Base-by-base conservation (phyloP, 1,140 invertebrate species). In the Drosophila carrolli region DNA sequence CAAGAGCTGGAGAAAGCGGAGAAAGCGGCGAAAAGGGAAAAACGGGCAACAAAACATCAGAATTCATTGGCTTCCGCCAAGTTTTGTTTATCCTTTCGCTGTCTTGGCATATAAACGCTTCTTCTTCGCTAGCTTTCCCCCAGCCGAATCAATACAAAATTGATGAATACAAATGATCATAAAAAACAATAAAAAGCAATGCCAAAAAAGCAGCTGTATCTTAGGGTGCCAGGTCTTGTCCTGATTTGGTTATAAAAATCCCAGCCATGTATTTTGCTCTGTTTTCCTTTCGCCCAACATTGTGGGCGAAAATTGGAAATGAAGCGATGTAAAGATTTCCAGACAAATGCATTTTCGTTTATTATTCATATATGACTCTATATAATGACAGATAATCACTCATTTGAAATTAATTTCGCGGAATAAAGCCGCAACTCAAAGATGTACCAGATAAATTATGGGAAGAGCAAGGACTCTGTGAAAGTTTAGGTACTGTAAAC, bases 161-260 rank as follows among this genome's bases (percentile, higher is more conserved):
- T 90, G 86, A 90, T 90, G 82, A 90, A 90, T 90, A 90, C 79
- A 86, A 86, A 90, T 90, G 86, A 86, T 88, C 86, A 90, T 90
- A 90, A 90, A 90, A 90, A 89, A 89, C 84, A 89, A 90, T 90
- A 90, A 90, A 90, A 90, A 80, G 58, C 80, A 86, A 81, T 91
- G 76, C 88, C 78, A 88, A 86, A 88, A 85, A 85, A 77, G 61
- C 78, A 70, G 72, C 77, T 75, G 62, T 72, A 78, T 65, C 38
- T 67, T 11, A 9, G 55, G 19, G 44, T 41, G 50, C 43, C 11
- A 38, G 55, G 47, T 65, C 29, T 73, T 66, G 83, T 67, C 47
- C 80, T 90, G 86, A 90, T 90, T 90, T 90, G 86, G 86, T 90
- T 90, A 81, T 90, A 90, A 90, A 90, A 90, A 80, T 81, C 76